These are phyloP conservation scores for Phyllotreta striolata DNA, from an alignment of 2,888 invertebrate species.

Conservation along the genomic window DNA sequence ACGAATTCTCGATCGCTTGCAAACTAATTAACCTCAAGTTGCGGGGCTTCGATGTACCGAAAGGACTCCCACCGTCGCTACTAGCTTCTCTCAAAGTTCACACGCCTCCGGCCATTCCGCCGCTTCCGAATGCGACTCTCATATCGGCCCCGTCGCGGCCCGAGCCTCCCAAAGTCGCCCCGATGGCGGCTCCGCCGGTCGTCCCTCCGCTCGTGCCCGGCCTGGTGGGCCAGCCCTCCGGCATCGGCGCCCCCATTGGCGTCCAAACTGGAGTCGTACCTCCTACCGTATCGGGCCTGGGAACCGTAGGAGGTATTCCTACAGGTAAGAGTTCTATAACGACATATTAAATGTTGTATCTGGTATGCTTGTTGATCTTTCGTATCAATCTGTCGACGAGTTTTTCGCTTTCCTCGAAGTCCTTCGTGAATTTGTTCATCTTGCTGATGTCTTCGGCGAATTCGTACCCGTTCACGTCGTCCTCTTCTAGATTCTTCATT, in stretches of 20 bases:
- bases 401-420: constrained; percentile 1
- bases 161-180: constrained; percentile 56
- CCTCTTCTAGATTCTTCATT: constrained; percentile 3
- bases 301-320: constrained; percentile 25
- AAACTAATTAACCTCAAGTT: constrained; percentile 92
- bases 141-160: constrained; percentile 58
- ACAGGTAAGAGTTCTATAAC: constrained; percentile 34
- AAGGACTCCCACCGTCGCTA: constrained; percentile 79
- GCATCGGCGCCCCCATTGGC: constrained; percentile 31
- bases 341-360: neutral
- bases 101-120: constrained; percentile 56
- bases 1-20: constrained; percentile 98
- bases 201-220: constrained; percentile 49
- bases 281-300: constrained; percentile 40
- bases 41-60: constrained; percentile 90
- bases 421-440: neutral
- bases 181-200: constrained; percentile 53
- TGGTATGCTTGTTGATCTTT: constrained; percentile 3
- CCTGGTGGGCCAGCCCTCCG: constrained; percentile 33
- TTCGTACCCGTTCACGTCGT: neutral
- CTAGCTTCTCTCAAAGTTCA: constrained; percentile 71
- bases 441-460: constrained; percentile 3
- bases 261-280: constrained; percentile 36
- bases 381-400: constrained; percentile 2
- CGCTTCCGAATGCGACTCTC: constrained; percentile 53